A percentile compares a stretch with the other conserved stretches of the same genome.
phyloP scores from a whole-genome alignment of 2,888 invertebrate genomes.

The Sminthurides aquaticus region DNA sequence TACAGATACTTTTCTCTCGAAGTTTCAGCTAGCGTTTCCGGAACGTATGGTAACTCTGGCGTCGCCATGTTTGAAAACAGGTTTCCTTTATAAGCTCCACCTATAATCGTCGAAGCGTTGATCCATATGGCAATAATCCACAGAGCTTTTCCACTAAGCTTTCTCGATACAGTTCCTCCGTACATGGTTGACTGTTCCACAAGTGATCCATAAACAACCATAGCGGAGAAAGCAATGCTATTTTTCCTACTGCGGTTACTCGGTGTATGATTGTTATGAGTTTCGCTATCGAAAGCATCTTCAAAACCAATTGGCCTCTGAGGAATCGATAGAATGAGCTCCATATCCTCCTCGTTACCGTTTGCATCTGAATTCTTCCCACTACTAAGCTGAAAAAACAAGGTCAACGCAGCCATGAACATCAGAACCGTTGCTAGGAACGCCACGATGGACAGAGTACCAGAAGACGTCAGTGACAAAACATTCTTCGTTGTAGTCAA shows the following conservation, averaged over 20 bases:
- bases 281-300: background rate
- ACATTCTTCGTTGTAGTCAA: background rate
- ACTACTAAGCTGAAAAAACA: background rate
- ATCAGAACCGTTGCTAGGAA: background rate
- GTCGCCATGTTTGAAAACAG: slow-evolving; percentile 15
- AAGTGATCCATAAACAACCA: slow-evolving; percentile 6
- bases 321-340: no score
- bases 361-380: background rate
- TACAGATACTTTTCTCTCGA: background rate
- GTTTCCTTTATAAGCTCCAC: slow-evolving; percentile 15
- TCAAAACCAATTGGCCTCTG: background rate
- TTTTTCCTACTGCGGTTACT: background rate
- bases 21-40: slow-evolving; percentile 1
- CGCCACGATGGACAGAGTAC: background rate
- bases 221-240: background rate
- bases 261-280: background rate
- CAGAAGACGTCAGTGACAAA: background rate
- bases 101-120: slow-evolving; percentile 14
- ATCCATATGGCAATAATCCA: slow-evolving; percentile 16
- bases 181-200: slow-evolving; percentile 12
- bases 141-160: slow-evolving; percentile 3
- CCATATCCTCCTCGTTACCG: no score
- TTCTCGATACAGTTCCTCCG: background rate
- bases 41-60: slow-evolving; percentile 11
- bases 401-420: background rate